A percentile compares a stretch with the other conserved stretches of the same genome.
Evolutionary conservation across 2,797 vertebrate species (phyloP).

Genomic region (Heliangelus exortis): DNA sequence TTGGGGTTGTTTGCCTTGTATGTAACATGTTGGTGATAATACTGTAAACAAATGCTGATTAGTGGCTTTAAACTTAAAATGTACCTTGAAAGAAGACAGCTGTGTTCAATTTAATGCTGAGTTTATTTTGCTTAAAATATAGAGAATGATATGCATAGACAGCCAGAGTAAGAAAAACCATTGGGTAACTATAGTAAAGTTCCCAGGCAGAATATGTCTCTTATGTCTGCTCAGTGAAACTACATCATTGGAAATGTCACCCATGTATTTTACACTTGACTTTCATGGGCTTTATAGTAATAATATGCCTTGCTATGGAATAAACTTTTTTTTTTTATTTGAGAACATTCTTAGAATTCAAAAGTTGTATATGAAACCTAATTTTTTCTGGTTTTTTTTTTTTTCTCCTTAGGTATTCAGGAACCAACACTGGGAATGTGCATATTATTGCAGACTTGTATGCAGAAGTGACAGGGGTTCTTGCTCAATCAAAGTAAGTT

Average conservation of each 20-base stretch:
- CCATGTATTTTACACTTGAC: neutral
- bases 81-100: neutral
- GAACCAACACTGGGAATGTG: conserved; percentile 99
- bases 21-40: neutral
- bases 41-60: neutral
- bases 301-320: neutral
- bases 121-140: neutral
- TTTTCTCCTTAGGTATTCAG: conserved; percentile 87
- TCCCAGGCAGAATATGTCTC: neutral
- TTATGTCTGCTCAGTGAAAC: neutral
- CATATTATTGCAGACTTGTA: conserved; percentile 99
- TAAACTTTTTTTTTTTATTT: neutral
- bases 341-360: neutral
- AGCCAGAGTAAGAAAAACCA: neutral
- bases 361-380: neutral
- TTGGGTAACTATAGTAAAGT: neutral
- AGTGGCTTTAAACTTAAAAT: neutral
- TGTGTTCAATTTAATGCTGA: neutral
- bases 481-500: conserved; percentile 96
- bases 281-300: neutral
- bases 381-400: neutral
- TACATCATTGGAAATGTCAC: neutral
- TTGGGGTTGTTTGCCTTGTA: neutral
- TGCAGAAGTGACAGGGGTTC: conserved; percentile 97
- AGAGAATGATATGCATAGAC: neutral